Conservation (phyloP, 2,888 invertebrate genomes). For the Eudemis profundana region DNA sequence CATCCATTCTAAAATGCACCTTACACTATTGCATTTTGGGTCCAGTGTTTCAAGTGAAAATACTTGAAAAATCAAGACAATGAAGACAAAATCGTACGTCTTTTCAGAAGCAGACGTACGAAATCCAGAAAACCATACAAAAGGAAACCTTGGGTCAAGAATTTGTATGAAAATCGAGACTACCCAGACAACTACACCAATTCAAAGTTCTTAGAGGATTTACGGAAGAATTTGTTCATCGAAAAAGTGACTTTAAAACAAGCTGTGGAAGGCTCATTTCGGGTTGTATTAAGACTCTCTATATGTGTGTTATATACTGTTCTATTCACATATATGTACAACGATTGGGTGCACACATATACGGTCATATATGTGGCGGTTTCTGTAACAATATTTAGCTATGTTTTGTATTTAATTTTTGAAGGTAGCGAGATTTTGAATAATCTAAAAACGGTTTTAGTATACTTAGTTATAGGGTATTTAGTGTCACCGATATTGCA, state of each 20-base stretch:
- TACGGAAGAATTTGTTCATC: conserved; percentile 93
- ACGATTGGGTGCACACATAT: conserved; percentile 87
- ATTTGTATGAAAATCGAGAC: conserved; percentile 94
- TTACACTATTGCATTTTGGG: neutral
- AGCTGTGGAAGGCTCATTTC: conserved; percentile 90
- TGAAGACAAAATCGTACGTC: conserved; percentile 47
- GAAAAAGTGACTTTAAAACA: conserved; percentile 89
- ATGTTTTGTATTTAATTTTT: conserved; percentile 83
- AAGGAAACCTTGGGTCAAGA: conserved; percentile 91
- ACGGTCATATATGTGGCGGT: conserved; percentile 86
- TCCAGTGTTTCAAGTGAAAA: neutral
- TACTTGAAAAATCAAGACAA: conserved; percentile 46
- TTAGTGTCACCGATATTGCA: conserved; percentile 96
- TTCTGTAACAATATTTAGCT: conserved; percentile 85
- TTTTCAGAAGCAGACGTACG: conserved; percentile 74
- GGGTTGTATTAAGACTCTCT: conserved; percentile 92
- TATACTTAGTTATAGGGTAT: conserved; percentile 94
- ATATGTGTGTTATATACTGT: conserved; percentile 90
- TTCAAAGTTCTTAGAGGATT: conserved; percentile 92
- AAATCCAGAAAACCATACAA: conserved; percentile 60
- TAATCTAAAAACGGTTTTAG: conserved; percentile 91
- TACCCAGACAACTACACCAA: conserved; percentile 98
- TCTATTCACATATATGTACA: conserved; percentile 90
- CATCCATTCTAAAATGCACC: neutral
- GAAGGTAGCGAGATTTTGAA: conserved; percentile 69